These are phyloP conservation scores for Pantherophis alleghaniensis DNA, from an alignment of 2,797 vertebrate species.

Conservation along the genomic window DNA sequence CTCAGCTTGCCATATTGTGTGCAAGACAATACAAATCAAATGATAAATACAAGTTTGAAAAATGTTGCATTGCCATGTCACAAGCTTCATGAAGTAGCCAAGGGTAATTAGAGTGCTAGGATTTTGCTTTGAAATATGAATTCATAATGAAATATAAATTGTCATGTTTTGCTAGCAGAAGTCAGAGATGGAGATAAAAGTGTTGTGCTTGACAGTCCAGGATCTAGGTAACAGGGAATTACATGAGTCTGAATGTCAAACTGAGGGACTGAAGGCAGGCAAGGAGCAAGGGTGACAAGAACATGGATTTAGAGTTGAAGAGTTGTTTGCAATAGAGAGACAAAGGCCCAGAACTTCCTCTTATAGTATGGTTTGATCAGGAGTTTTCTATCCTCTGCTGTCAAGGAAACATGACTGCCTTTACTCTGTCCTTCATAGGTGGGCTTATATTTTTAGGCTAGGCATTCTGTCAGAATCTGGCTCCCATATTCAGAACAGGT, in stretches of 20 bases:
- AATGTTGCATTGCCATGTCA: background rate
- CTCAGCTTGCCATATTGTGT: background rate
- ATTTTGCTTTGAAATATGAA: background rate
- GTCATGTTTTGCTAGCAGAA: background rate
- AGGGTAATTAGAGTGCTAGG: background rate
- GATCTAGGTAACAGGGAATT: background rate
- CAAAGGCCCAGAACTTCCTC: background rate
- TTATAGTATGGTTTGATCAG: background rate
- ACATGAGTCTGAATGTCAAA: background rate
- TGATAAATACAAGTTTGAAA: background rate
- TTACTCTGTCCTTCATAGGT: background rate
- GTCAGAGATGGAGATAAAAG: background rate
- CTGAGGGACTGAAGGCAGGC: background rate
- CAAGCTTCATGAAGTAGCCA: background rate
- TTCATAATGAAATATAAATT: background rate
- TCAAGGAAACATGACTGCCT: background rate
- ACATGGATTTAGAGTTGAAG: background rate
- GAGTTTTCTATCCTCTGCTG: background rate
- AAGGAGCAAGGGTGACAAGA: background rate
- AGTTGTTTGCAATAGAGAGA: background rate
- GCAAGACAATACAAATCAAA: background rate
- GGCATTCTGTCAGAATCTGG: background rate
- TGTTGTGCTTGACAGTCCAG: background rate
- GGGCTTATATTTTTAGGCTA: background rate
- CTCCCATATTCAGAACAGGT: background rate